Evolutionary conservation across 1,140 invertebrate genomes (phyloP), one percentile per base, ranked within the genome.

Genomic region (Drosophila ficusphila): DNA sequence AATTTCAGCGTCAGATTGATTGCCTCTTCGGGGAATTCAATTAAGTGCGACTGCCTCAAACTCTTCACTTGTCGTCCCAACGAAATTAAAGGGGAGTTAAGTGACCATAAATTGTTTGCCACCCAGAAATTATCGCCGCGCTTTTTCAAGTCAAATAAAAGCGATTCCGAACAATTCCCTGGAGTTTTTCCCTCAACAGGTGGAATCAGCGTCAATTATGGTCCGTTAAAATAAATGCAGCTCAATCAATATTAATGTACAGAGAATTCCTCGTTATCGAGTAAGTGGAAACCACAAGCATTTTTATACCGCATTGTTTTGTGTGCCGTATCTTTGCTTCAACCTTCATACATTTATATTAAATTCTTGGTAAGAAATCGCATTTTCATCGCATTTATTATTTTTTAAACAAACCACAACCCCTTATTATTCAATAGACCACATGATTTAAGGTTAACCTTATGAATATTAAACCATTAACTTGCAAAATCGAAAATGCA

Each of bases 1-100:
- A 62, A 56, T 68, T 54, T 38, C 31, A 49, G 36, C 29, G 34
- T 23, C 53, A 61, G 67, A 71, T 74, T 56, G 69, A 82, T 74
- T 68, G 42, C 16, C 38, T 25, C 31, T 47, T 52, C 29, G 56
- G 57, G 54, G 29, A 54, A 36, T 38, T 58, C 46, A 44, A 60
- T 71, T 51, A 70, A 39, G 8, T 16, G 36, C 16, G 5, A 21
- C 58, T 60, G n/a, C 21, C 57, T 4, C n/a, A n/a, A n/a, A 23
- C 4, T 60, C 38, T n/a, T 23, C 16, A 44, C 9, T 29, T 29
- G 21, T 16, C 9, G 7, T 21, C 38, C 12, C 16, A 11, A 34
- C 7, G 29, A 42, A 52, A 31, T 67, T 36, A 33, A 44, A 36
- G 21, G 38, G 29, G 23, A 65, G 56, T 78, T 78, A 41, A 58